Conservation (phyloP, 2,113 vertebrate genomes). For the Amblyopsis rosae region DNA sequence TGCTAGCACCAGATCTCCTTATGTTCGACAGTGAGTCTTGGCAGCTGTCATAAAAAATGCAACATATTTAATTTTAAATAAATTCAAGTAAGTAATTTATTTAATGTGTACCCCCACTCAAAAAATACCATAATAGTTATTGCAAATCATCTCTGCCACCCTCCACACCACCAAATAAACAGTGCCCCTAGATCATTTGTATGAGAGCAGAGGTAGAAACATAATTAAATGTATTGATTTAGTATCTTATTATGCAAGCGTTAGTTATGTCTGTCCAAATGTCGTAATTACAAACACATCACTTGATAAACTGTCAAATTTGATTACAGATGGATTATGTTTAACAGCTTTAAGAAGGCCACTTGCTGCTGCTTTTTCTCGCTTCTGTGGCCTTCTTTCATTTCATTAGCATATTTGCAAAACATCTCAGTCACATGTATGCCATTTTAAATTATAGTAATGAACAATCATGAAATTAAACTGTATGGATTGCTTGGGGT, state of each 20-base stretch:
- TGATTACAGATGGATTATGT: conserved; percentile 81
- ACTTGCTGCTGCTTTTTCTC: conserved; percentile 60
- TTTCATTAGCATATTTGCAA: conserved; percentile 17
- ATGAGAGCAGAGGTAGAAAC: conserved; percentile 80
- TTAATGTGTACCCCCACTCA: conserved; percentile 37
- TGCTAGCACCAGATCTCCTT: conserved; percentile 79
- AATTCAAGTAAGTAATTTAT: conserved; percentile 86
- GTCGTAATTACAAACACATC: conserved; percentile 74
- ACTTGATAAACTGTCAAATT: conserved; percentile 82
- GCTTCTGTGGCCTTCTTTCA: conserved; percentile 57
- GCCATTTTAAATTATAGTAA: no score
- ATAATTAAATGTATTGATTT: conserved; percentile 80
- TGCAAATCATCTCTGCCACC: conserved; percentile 67
- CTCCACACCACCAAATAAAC: conserved; percentile 86
- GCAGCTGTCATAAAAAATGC: conserved; percentile 86
- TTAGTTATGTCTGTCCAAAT: conserved; percentile 77
- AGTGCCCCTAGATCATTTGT: conserved; percentile 81
- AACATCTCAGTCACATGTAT: no score
- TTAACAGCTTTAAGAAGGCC: conserved; percentile 75
- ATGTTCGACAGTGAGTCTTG: conserved; percentile 75
- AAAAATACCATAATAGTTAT: conserved; percentile 74
- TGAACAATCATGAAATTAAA: no score
- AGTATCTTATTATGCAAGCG: conserved; percentile 80
- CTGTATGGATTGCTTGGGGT: not conserved
- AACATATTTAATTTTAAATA: conserved; percentile 85